These are phyloP conservation scores for Hybognathus amarus DNA, from an alignment of 2,797 vertebrate genomes.

Conservation along the genomic window DNA sequence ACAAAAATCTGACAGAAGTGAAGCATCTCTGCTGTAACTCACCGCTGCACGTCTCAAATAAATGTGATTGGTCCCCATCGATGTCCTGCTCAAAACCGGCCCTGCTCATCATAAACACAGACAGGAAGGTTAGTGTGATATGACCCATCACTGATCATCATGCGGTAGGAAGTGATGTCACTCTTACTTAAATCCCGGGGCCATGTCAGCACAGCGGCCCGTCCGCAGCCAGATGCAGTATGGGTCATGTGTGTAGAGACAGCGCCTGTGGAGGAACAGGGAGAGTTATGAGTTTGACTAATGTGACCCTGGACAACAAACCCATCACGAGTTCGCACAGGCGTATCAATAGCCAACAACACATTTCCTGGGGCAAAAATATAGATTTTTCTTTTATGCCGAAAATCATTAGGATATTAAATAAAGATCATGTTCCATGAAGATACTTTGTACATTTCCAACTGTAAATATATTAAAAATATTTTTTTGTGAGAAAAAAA, in stretches of 20 bases:
- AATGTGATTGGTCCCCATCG: constrained; percentile 66
- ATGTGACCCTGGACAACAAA: too few relatives aligned
- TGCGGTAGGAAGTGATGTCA: constrained; percentile 42
- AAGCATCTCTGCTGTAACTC: constrained; percentile 48
- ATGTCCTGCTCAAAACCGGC: constrained; percentile 80
- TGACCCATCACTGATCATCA: not conserved
- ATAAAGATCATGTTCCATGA: too few relatives aligned
- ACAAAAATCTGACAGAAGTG: not conserved
- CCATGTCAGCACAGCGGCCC: constrained; percentile 77
- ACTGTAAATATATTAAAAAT: too few relatives aligned
- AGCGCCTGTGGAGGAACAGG: constrained; percentile 74
- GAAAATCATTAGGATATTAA: too few relatives aligned
- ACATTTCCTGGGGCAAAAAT: too few relatives aligned
- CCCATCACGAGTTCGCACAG: too few relatives aligned
- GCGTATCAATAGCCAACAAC: too few relatives aligned
- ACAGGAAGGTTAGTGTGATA: not conserved
- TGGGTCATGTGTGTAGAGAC: constrained; percentile 85
- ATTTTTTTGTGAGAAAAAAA: too few relatives aligned
- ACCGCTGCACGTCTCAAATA: constrained; percentile 79
- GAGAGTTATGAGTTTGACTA: not conserved
- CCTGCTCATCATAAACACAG: constrained; percentile 65
- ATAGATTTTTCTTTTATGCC: too few relatives aligned
- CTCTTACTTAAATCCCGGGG: constrained; percentile 78
- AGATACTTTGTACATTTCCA: too few relatives aligned
- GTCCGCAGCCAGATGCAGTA: constrained; percentile 88